phyloP scores from a whole-genome alignment of 1,140 invertebrate species.

The Bombus cullumanus region DNA sequence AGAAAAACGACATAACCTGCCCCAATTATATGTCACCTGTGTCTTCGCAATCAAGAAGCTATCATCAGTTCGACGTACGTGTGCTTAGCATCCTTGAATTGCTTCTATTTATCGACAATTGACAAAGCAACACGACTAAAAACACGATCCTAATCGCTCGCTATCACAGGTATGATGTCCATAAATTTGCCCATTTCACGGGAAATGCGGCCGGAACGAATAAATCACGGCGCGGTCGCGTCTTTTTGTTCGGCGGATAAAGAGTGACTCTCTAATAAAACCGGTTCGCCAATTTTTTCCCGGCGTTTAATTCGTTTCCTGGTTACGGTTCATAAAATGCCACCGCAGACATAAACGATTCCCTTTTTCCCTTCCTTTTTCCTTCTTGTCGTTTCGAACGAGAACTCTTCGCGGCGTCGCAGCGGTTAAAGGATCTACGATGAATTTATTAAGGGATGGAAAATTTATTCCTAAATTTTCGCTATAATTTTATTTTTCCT shows the following conservation, averaged over 20 bases:
- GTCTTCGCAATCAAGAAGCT: neutral
- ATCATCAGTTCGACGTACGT: no score
- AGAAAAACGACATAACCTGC: neutral
- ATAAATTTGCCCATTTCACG: slow-evolving; percentile 27
- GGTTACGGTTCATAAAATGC: slow-evolving; percentile 39
- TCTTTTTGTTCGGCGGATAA: slow-evolving; percentile 4
- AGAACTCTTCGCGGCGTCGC: neutral
- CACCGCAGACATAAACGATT: slow-evolving; percentile 16
- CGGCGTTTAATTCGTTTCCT: slow-evolving; percentile 39
- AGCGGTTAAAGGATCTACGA: neutral
- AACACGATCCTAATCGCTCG: neutral
- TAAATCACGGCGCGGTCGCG: slow-evolving; percentile 8
- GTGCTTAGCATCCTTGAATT: neutral
- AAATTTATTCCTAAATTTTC: neutral
- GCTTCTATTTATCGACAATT: neutral
- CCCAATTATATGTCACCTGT: neutral
- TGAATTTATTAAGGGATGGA: neutral
- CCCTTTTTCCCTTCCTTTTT: neutral
- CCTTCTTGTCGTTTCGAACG: neutral
- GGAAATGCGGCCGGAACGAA: slow-evolving; percentile 19
- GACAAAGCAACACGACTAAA: neutral
- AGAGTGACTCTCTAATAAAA: slow-evolving; percentile 10
- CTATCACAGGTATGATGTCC: no score
- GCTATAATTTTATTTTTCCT: neutral
- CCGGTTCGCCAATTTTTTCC: slow-evolving; percentile 36